These are phyloP conservation scores for Propithecus coquereli DNA, from an alignment of 2,113 vertebrate species.

Conservation along the genomic window DNA sequence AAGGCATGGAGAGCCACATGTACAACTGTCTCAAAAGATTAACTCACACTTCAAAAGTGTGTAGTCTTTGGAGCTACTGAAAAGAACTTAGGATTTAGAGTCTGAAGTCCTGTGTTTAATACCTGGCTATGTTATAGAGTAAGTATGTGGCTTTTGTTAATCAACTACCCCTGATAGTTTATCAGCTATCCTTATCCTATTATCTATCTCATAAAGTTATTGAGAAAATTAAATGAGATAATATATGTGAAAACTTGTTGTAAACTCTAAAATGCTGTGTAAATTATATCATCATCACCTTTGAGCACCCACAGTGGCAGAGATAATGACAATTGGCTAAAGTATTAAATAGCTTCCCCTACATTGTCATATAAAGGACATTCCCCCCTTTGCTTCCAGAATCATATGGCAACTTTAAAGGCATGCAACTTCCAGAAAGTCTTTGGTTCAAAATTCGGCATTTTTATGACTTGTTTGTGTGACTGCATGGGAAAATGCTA, in stretches of 20 bases:
- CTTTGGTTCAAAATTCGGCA: neutral
- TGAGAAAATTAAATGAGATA: slow-evolving; percentile 23
- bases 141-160: slow-evolving; percentile 11
- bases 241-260: neutral
- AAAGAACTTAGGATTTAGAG: neutral
- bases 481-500: slow-evolving; percentile 16
- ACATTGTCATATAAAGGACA: neutral
- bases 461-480: slow-evolving; percentile 30
- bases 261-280: slow-evolving; percentile 32
- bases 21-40: neutral
- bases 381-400: neutral
- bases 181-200: neutral
- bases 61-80: neutral
- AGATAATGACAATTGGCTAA: neutral
- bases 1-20: neutral
- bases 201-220: neutral
- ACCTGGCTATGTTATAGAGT: neutral
- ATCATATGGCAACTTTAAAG: slow-evolving; percentile 13
- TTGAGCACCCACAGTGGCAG: neutral
- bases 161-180: neutral
- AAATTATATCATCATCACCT: slow-evolving; percentile 10
- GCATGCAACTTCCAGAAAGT: neutral
- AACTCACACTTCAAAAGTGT: neutral
- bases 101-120: slow-evolving; percentile 23
- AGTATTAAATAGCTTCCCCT: neutral